Evolutionary conservation across 1,140 invertebrate species (phyloP), one percentile per base, ranked within the genome.

Genomic region (Drosophila malerkotliana): DNA sequence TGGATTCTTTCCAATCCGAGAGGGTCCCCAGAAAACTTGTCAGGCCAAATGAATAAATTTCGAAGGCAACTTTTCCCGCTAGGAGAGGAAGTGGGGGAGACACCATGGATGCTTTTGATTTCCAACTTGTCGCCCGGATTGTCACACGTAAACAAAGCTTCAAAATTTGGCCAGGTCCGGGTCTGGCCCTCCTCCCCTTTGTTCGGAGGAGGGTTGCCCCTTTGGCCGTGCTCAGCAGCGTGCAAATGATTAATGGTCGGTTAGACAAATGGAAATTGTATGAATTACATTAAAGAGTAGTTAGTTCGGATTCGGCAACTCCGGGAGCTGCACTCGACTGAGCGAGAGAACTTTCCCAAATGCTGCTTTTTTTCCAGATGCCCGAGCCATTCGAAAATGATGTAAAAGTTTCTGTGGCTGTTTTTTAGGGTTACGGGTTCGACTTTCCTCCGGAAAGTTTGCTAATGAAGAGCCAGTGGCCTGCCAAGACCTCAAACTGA

Each of bases 211-310:
- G 37, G 45, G 24, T 28, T 77, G 64, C 14, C 61, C 44, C 49
- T 24, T 28, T 77, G 71, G 28, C 52, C 63, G 75, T 87, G 82
- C 49, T 80, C 83, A 82, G 71, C 82, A 79, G 82, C 83, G 83
- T 87, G 82, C 78, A 61, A 87, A 87, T 87, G 82, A 87, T 87
- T 87, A 87, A 87, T 87, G 83, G 83, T 62, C 53, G 79, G 57
- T 88, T 72, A 88, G 82, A 87, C 83, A 87, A 87, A 87, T 87
- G 83, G 82, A 87, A 87, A 87, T 87, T 82, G 78, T 82, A 83
- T 88, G 82, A 88, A 87, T 87, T 88, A 82, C 82, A 87, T 87
- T 88, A 88, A 88, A 87, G 79, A 82, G 83, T 88, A 87, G 82
- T 88, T 87, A 82, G 83, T 88, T 82, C 59, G 71, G 59, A 75